These are phyloP conservation scores for Takifugu bimaculatus DNA, from an alignment of 2,113 vertebrate genomes.

Conservation along the genomic window DNA sequence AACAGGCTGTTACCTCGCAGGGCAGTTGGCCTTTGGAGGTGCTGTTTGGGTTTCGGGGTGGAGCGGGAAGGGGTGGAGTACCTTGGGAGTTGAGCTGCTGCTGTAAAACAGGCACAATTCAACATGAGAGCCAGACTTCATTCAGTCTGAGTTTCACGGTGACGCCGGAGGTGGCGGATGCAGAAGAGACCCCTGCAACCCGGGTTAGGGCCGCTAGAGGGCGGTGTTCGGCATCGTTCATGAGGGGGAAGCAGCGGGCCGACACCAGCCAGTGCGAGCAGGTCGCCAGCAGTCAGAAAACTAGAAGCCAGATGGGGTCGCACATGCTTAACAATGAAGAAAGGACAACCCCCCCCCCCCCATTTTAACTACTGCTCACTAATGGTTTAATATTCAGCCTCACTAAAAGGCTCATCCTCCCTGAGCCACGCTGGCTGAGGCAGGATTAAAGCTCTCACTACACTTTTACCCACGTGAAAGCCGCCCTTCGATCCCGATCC, in stretches of 20 bases:
- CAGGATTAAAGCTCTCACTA: conserved; percentile 12
- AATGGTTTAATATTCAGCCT: too few relatives aligned
- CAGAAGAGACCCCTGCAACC: background rate
- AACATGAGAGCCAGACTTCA: conserved; percentile 22
- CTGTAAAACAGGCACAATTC: conserved; percentile 87
- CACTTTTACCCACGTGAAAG: conserved; percentile 25
- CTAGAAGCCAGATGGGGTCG: conserved; percentile 4
- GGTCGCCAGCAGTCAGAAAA: conserved; percentile 17
- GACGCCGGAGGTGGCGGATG: background rate
- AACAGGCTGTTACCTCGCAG: conserved; percentile 86
- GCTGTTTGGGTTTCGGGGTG: conserved; percentile 97
- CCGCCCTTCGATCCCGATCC: conserved; percentile 27
- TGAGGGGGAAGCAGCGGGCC: conserved; percentile 3
- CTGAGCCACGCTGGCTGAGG: background rate
- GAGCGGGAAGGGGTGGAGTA: conserved; percentile 86
- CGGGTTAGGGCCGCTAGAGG: conserved; percentile 47
- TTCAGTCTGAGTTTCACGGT: conserved; percentile 18
- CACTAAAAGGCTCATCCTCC: background rate
- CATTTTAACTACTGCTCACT: conserved; percentile 9
- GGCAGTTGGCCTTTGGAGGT: conserved; percentile 86
- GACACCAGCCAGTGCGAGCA: background rate
- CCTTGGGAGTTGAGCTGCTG: conserved; percentile 88
- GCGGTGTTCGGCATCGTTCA: conserved; percentile 20
- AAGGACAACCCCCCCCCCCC: conserved; percentile 11
- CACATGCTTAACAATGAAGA: conserved; percentile 41